Percentiles rank a stretch among this genome's conserved stretches.
phyloP scores from a whole-genome alignment of 2,797 vertebrate species.

The Helostoma temminkii region DNA sequence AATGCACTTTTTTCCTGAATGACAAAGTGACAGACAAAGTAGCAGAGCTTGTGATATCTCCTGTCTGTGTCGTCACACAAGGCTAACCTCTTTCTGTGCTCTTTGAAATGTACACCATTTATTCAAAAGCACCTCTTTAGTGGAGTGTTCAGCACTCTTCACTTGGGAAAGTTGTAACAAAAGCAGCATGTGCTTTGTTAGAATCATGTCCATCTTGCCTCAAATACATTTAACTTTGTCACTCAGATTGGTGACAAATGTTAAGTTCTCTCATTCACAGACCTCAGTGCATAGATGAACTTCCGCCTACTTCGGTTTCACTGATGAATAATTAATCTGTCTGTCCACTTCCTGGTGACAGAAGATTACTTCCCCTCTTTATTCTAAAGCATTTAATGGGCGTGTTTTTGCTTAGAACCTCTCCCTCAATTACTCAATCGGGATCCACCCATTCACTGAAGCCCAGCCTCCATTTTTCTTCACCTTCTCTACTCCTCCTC shows the following conservation, averaged over 20 bases:
- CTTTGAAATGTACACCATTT: constrained; percentile 70
- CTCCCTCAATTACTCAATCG: constrained; percentile 27
- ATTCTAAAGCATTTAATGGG: constrained; percentile 88
- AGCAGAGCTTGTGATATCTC: constrained; percentile 32
- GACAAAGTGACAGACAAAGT: constrained; percentile 33
- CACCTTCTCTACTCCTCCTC: constrained; percentile 24
- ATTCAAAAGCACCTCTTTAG: constrained; percentile 49
- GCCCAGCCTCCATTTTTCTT: constrained; percentile 34
- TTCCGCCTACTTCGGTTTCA: constrained; percentile 79
- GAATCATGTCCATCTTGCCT: not conserved
- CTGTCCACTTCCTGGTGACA: constrained; percentile 82
- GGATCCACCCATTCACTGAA: constrained; percentile 25
- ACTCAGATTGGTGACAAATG: constrained; percentile 20
- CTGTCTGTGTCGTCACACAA: constrained; percentile 58
- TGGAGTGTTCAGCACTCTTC: constrained; percentile 17
- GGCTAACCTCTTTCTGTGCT: constrained; percentile 60
- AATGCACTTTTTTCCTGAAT: constrained; percentile 29
- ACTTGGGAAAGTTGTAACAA: constrained; percentile 33
- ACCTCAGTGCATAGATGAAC: constrained; percentile 54
- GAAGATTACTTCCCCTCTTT: constrained; percentile 84
- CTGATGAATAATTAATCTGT: constrained; percentile 89
- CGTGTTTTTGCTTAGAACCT: constrained; percentile 50
- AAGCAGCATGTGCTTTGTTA: not conserved
- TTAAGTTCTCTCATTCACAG: constrained; percentile 23
- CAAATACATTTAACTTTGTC: not conserved